These are phyloP conservation scores for Brienomyrus brachyistius DNA, from an alignment of 2,113 vertebrate species.

Conservation along the genomic window DNA sequence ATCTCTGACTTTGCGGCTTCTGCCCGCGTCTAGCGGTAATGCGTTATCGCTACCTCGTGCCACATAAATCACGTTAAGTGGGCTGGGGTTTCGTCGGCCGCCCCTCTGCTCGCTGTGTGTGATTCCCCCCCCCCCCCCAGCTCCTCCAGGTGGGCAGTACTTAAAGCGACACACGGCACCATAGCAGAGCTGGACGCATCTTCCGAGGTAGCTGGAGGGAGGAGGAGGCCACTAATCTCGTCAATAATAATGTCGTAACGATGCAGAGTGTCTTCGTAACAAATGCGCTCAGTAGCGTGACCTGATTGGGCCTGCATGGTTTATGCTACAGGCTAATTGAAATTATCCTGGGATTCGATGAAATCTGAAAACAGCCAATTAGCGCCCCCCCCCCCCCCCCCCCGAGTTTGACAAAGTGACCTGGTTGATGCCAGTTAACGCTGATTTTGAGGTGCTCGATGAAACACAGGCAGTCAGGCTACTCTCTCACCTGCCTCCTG, in stretches of 20 bases:
- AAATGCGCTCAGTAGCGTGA: not conserved
- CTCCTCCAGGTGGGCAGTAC: not conserved
- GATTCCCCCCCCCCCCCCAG: not conserved
- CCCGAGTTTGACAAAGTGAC: not conserved
- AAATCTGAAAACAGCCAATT: not conserved
- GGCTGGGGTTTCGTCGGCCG: not conserved
- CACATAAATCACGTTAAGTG: conserved; percentile 21
- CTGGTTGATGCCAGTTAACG: not conserved
- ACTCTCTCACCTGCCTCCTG: not conserved
- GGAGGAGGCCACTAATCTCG: not conserved
- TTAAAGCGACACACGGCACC: conserved; percentile 10
- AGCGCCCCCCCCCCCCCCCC: not conserved
- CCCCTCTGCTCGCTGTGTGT: not conserved
- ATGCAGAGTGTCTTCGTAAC: not conserved
- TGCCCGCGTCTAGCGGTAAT: not conserved
- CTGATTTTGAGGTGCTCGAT: not conserved
- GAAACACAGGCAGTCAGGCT: not conserved
- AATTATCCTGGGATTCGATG: not conserved
- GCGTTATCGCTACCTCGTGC: not conserved
- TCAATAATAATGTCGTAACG: not conserved
- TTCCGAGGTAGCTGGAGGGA: not conserved
- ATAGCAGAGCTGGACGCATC: not conserved
- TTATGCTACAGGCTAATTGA: conserved; percentile 3
- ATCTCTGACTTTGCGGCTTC: not conserved
- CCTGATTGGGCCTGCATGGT: not conserved